Evolutionary conservation across 2,113 vertebrate species (phyloP).

Genomic region (Gallinago media): DNA sequence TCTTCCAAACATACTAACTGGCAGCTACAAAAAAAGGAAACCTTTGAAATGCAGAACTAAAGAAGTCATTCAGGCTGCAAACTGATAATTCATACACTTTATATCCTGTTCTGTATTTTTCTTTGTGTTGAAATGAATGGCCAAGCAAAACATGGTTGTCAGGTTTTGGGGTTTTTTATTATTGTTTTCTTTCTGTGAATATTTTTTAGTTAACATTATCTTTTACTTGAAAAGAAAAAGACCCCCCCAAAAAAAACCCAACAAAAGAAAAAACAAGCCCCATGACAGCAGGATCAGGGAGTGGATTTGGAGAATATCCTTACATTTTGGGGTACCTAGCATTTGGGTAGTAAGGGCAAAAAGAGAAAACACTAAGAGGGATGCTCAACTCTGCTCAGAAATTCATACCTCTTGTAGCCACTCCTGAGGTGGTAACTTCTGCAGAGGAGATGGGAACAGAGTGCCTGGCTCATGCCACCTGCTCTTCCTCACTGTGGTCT

Average conservation of each 20-base stretch:
- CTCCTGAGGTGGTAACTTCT: background rate
- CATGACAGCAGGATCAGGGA: background rate
- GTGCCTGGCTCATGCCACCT: background rate
- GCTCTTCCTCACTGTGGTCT: background rate
- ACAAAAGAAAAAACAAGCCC: background rate
- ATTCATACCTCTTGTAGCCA: background rate
- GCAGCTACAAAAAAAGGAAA: slow-evolving; percentile 58
- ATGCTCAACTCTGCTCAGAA: background rate
- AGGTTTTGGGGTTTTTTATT: background rate
- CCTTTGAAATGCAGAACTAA: slow-evolving; percentile 56
- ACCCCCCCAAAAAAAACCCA: background rate
- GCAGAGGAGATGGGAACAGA: background rate
- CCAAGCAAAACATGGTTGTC: slow-evolving; percentile 6
- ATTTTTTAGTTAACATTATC: background rate
- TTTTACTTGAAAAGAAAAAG: background rate
- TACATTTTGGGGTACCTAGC: background rate
- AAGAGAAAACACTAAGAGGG: background rate
- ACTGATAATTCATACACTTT: slow-evolving; percentile 56
- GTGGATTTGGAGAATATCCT: background rate
- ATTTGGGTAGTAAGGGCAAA: background rate
- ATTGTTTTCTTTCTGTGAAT: background rate
- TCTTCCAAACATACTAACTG: slow-evolving; percentile 61
- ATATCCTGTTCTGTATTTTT: slow-evolving; percentile 39
- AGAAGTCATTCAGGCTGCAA: slow-evolving; percentile 39
- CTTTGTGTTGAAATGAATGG: slow-evolving; percentile 7